Evolutionary conservation across 2,797 vertebrate genomes (phyloP).

Genomic region (Enteromius radiatus): DNA sequence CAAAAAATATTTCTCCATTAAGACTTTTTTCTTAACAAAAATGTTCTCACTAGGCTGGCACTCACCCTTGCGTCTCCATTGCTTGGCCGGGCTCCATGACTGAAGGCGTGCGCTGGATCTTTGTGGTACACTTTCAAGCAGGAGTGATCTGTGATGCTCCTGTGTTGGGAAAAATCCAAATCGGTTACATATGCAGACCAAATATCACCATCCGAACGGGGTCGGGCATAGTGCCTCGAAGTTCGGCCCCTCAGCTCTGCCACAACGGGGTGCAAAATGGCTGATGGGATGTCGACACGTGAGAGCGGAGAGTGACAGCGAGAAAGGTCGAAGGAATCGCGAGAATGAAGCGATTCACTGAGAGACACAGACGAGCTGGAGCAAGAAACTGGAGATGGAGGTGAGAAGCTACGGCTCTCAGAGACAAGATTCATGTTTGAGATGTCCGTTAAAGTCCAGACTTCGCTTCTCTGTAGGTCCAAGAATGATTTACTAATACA

Average conservation of each 20-base stretch:
- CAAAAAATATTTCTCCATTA: background rate
- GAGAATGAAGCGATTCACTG: conserved; percentile 12
- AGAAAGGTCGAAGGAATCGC: background rate
- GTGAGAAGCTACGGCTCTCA: background rate
- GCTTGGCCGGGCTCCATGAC: conserved; percentile 84
- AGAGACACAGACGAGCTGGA: conserved; percentile 24
- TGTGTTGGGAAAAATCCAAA: conserved; percentile 74
- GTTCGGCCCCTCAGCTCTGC: conserved; percentile 49
- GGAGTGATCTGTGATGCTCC: conserved; percentile 93
- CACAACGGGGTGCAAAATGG: conserved; percentile 32
- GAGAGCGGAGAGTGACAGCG: conserved; percentile 46
- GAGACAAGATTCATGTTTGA: conserved; percentile 37
- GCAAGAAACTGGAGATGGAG: background rate
- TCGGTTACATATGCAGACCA: conserved; percentile 64
- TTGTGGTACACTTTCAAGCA: conserved; percentile 98
- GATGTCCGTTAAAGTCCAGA: conserved; percentile 27
- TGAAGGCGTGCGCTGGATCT: conserved; percentile 93
- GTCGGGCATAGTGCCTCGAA: conserved; percentile 55
- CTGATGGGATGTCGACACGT: conserved; percentile 25
- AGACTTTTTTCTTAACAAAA: background rate
- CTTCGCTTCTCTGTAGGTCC: background rate
- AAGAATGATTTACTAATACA: conserved; percentile 17
- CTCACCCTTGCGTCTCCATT: conserved; percentile 94
- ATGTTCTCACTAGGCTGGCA: conserved; percentile 47
- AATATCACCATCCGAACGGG: conserved; percentile 69